These are phyloP conservation scores for Drosophila busckii DNA, from an alignment of 1,140 invertebrate species.

Conservation along the genomic window DNA sequence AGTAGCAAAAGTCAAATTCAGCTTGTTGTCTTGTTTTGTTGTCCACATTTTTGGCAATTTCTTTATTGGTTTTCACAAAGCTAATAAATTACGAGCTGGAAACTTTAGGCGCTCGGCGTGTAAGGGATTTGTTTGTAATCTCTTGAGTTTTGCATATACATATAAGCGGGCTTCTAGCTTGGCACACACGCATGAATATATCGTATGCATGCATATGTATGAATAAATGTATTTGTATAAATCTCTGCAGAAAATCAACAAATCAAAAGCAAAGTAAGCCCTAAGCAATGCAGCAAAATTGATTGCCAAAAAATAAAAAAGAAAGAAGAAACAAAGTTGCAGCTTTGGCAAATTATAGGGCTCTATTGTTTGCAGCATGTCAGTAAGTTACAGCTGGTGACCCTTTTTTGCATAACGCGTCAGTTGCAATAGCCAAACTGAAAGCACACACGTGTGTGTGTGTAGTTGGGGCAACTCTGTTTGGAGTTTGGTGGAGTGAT, in stretches of 20 bases:
- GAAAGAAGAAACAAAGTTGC: slow-evolving; percentile 18
- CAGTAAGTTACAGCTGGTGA: slow-evolving; percentile 22
- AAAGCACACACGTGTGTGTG: no score
- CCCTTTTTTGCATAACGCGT: not conserved
- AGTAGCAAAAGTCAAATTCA: slow-evolving; percentile 58
- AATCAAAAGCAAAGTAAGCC: slow-evolving; percentile 37
- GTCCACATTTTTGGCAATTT: slow-evolving; percentile 56
- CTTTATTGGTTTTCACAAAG: slow-evolving; percentile 66
- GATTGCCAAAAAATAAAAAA: slow-evolving; percentile 52
- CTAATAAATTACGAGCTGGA: slow-evolving; percentile 59
- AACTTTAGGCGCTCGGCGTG: not conserved
- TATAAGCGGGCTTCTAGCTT: slow-evolving; percentile 64
- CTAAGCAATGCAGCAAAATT: slow-evolving; percentile 50
- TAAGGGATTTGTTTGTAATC: slow-evolving; percentile 39
- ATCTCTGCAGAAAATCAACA: slow-evolving; percentile 60
- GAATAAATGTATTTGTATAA: slow-evolving; percentile 32
- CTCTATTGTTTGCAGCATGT: no score
- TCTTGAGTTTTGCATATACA: slow-evolving; percentile 54
- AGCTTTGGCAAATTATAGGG: slow-evolving; percentile 1
- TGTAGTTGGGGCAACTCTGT: no score
- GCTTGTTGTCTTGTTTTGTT: slow-evolving; percentile 47
- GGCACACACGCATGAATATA: slow-evolving; percentile 39
- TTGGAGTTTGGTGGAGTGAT: slow-evolving; percentile 5
- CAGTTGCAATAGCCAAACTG: no score
- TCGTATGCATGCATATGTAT: slow-evolving; percentile 12